A percentile compares a stretch with the other conserved stretches of the same genome.
Conservation (phyloP, 2,888 invertebrate species). For the Calliopum simillimum region DNA sequence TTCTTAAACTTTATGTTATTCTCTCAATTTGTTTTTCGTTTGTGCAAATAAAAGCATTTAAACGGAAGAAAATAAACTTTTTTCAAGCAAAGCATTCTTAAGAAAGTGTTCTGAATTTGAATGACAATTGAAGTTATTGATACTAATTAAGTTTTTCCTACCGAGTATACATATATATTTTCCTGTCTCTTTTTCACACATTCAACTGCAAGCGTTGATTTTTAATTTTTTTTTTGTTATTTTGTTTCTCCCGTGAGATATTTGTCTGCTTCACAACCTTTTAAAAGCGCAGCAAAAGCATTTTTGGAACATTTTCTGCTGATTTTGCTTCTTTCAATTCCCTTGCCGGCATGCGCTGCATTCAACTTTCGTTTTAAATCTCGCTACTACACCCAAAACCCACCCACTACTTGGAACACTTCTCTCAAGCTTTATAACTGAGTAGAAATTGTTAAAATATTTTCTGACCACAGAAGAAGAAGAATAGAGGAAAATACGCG, state of each 20-base stretch:
- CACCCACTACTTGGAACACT: background rate
- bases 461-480: slow-evolving; percentile 20
- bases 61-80: too few species aligned
- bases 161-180: too few species aligned
- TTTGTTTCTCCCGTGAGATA: background rate
- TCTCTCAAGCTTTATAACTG: background rate
- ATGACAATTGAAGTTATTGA: too few species aligned
- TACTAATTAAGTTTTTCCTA: too few species aligned
- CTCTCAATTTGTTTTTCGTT: too few species aligned
- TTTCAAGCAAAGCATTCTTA: too few species aligned
- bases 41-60: too few species aligned
- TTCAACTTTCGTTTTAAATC: background rate
- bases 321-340: slow-evolving; percentile 51
- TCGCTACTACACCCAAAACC: background rate
- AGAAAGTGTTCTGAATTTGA: too few species aligned
- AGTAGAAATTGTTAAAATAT: background rate
- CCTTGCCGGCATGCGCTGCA: background rate
- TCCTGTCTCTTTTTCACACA: background rate
- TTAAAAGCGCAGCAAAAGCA: slow-evolving; percentile 52
- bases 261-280: slow-evolving; percentile 37
- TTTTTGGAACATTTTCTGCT: slow-evolving; percentile 59
- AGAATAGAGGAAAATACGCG: background rate
- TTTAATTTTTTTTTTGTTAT: background rate
- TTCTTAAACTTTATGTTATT: too few species aligned
- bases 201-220: too few species aligned